A percentile compares a stretch with the other conserved stretches of the same genome.
Evolutionary conservation across 2,888 invertebrate genomes (phyloP).

Genomic region (Pherbina coryleti): DNA sequence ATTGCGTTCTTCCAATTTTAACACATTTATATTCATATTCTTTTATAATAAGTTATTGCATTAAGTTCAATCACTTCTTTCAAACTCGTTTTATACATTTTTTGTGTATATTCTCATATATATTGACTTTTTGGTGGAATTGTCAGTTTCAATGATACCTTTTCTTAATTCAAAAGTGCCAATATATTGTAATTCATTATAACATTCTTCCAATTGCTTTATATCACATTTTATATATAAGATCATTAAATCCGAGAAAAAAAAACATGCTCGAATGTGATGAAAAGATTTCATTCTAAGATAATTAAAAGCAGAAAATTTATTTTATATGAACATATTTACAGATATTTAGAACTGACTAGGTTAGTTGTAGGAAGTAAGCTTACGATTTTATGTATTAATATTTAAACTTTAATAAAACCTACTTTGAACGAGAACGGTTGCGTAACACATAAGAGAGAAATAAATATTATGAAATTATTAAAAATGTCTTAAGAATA

Average conservation of each 20-base stretch:
- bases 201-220: background rate
- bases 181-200: background rate
- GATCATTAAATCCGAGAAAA: no score
- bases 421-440: slow-evolving; percentile 4
- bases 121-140: background rate
- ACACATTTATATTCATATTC: background rate
- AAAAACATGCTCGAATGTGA: background rate
- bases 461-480: no score
- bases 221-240: background rate
- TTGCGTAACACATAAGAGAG: slow-evolving; percentile 9
- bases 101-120: background rate
- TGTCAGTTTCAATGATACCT: background rate
- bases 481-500: no score
- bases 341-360: slow-evolving; percentile 34
- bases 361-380: slow-evolving; percentile 29
- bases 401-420: slow-evolving; percentile 10
- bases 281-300: slow-evolving; percentile 21
- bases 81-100: background rate
- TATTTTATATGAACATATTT: background rate
- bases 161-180: background rate
- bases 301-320: slow-evolving; percentile 2
- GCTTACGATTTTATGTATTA: slow-evolving; percentile 6
- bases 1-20: slow-evolving; percentile 44
- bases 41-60: background rate
- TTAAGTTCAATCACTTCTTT: no score